Conservation (phyloP, 1,140 invertebrate genomes). For the Cydia amplana region DNA sequence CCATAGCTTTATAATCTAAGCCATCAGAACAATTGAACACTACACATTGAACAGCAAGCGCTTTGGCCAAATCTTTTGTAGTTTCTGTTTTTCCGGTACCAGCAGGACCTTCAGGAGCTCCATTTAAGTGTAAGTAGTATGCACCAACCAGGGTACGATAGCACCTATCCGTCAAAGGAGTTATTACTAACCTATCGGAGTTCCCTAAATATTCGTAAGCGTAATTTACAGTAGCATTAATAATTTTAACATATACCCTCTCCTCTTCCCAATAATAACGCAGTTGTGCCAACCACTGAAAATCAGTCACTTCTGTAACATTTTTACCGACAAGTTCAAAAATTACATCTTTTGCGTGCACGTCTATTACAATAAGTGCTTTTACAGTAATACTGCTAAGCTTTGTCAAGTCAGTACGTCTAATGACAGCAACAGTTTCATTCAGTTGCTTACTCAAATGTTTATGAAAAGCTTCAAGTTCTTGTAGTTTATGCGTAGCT, state of each 20-base stretch:
- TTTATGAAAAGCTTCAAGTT: slow-evolving; percentile 80
- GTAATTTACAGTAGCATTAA: slow-evolving; percentile 91
- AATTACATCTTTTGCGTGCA: slow-evolving; percentile 94
- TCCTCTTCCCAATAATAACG: slow-evolving; percentile 95
- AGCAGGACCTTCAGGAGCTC: slow-evolving; percentile 93
- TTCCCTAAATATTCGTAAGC: slow-evolving; percentile 96
- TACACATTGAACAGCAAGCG: slow-evolving; percentile 92
- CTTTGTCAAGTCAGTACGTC: slow-evolving; percentile 81
- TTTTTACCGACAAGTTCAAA: slow-evolving; percentile 85
- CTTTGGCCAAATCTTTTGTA: slow-evolving; percentile 94
- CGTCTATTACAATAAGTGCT: slow-evolving; percentile 94
- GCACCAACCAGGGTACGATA: slow-evolving; percentile 93
- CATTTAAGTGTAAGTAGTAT: slow-evolving; percentile 92
- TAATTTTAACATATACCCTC: slow-evolving; percentile 89
- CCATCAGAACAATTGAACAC: slow-evolving; percentile 96
- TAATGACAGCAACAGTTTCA: slow-evolving; percentile 83
- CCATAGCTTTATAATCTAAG: slow-evolving; percentile 96
- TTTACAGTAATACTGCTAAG: slow-evolving; percentile 88
- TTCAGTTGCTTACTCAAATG: slow-evolving; percentile 81
- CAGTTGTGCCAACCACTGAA: slow-evolving; percentile 94
- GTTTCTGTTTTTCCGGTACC: slow-evolving; percentile 98
- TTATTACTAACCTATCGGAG: slow-evolving; percentile 89
- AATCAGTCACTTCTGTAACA: slow-evolving; percentile 88
- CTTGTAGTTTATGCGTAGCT: slow-evolving; percentile 78
- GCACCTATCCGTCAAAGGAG: slow-evolving; percentile 92